phyloP scores from a whole-genome alignment of 92 coral and sea anemone species.

The Bergia puertoricense region DNA sequence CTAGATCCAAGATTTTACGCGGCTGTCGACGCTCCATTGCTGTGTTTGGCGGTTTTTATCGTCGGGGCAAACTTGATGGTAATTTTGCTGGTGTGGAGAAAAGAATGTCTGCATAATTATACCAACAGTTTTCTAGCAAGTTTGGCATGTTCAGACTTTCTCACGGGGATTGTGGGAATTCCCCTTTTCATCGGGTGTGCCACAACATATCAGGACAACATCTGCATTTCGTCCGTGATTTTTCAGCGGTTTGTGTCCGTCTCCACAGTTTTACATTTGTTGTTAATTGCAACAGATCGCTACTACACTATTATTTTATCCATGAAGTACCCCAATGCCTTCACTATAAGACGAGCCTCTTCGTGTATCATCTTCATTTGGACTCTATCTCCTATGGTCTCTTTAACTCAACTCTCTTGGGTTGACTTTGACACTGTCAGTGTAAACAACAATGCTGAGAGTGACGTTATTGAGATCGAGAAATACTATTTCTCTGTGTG shows the following conservation, averaged over 20 bases:
- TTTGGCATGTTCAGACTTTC: constrained; percentile 77
- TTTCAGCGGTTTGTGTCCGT: constrained; percentile 72
- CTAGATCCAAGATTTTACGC: constrained; percentile 39
- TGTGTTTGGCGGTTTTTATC: constrained; percentile 52
- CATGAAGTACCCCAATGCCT: constrained; percentile 57
- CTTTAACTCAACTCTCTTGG: constrained; percentile 71
- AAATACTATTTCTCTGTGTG: constrained; percentile 41
- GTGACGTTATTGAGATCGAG: constrained; percentile 31
- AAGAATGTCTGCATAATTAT: constrained; percentile 55
- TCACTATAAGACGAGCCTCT: constrained; percentile 53
- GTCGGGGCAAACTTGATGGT: constrained; percentile 58
- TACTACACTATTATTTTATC: constrained; percentile 79
- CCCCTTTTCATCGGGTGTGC: constrained; percentile 76
- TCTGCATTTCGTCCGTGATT: constrained; percentile 57
- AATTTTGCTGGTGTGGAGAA: constrained; percentile 54
- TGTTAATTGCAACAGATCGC: constrained; percentile 79
- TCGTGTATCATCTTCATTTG: constrained; percentile 47
- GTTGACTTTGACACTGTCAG: not conserved
- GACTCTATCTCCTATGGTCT: constrained; percentile 35
- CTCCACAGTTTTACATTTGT: constrained; percentile 83
- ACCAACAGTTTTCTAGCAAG: constrained; percentile 77
- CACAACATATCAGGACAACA: constrained; percentile 8
- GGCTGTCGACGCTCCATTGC: constrained; percentile 51
- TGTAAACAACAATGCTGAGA: constrained; percentile 51
- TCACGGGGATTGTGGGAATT: constrained; percentile 75